Percentiles rank a stretch among this genome's conserved stretches.
These are phyloP conservation scores for Craseonycteris thonglongyai DNA, from an alignment of 2,113 vertebrate species.

Conservation along the genomic window DNA sequence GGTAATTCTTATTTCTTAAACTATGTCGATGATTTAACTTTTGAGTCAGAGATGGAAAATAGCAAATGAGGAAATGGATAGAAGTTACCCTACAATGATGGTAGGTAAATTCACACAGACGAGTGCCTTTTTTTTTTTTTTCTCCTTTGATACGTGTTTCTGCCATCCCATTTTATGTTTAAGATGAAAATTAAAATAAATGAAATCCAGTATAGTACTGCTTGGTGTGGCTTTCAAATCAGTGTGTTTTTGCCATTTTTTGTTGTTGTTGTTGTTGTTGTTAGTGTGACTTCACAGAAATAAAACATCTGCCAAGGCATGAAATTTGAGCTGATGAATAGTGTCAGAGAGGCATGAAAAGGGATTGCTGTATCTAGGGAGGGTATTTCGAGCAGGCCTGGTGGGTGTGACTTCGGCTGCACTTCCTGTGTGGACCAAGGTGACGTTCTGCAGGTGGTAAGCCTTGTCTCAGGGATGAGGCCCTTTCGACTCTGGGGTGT, in stretches of 20 bases:
- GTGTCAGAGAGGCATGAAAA: not conserved
- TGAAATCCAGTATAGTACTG: not conserved
- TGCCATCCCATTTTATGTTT: conserved; percentile 17
- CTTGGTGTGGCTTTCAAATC: not conserved
- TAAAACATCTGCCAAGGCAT: not conserved
- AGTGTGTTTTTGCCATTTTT: not conserved
- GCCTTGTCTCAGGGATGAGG: not conserved
- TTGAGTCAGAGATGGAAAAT: not conserved
- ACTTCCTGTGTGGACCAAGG: not conserved
- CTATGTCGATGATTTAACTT: not conserved
- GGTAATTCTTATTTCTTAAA: not conserved
- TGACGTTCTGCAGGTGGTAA: not conserved
- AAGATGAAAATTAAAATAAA: conserved; percentile 10
- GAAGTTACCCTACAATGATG: not conserved
- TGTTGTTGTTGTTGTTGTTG: not conserved
- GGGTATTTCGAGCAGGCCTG: rapidly evolving
- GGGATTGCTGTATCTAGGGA: not conserved
- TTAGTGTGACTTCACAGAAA: conserved; percentile 18
- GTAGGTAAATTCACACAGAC: not conserved
- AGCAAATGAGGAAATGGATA: not conserved
- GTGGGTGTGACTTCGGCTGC: not conserved
- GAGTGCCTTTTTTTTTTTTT: no score
- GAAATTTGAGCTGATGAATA: not conserved
- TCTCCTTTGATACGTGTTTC: not conserved
- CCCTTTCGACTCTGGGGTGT: not conserved